Evolutionary conservation across 1,140 invertebrate genomes (phyloP).

Genomic region (Drosophila mayri): DNA sequence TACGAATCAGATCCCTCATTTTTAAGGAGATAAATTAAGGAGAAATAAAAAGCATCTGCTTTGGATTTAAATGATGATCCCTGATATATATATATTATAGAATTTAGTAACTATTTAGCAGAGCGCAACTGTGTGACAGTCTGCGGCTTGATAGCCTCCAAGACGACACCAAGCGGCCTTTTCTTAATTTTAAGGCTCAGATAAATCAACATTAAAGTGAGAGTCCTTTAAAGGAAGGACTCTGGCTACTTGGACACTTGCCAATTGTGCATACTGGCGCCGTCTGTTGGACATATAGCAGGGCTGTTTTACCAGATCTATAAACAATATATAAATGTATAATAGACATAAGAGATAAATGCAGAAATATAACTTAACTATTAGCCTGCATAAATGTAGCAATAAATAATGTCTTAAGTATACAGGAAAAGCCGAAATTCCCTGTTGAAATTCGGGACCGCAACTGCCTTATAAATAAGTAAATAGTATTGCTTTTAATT

Average conservation of each 20-base stretch:
- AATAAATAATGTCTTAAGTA: conserved; percentile 17
- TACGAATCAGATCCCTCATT: conserved; percentile 13
- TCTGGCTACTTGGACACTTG: conserved; percentile 52
- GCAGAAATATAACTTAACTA: conserved; percentile 14
- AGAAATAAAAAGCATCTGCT: not conserved
- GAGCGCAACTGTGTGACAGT: conserved; percentile 57
- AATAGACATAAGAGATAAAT: conserved; percentile 4
- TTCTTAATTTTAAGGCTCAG: conserved; percentile 16
- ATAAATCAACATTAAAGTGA: conserved; percentile 24
- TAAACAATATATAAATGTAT: conserved; percentile 20
- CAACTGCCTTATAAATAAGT: conserved; percentile 76
- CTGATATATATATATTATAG: not conserved
- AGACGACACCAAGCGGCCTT: conserved; percentile 51
- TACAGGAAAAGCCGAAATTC: conserved; percentile 28
- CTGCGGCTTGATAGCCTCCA: conserved; percentile 41
- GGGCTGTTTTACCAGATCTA: conserved; percentile 50
- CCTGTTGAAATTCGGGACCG: conserved; percentile 48
- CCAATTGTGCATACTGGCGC: conserved; percentile 61
- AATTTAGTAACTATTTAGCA: conserved; percentile 10
- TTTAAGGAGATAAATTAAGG: not conserved
- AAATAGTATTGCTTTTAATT: conserved; percentile 59
- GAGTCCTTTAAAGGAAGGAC: not conserved
- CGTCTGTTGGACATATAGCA: conserved; percentile 43
- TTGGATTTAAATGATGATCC: not conserved
- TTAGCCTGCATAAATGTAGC: conserved; percentile 8